Base-by-base conservation (phyloP, 2,797 vertebrate genomes). In the Melanotaenia maccullochi region DNA sequence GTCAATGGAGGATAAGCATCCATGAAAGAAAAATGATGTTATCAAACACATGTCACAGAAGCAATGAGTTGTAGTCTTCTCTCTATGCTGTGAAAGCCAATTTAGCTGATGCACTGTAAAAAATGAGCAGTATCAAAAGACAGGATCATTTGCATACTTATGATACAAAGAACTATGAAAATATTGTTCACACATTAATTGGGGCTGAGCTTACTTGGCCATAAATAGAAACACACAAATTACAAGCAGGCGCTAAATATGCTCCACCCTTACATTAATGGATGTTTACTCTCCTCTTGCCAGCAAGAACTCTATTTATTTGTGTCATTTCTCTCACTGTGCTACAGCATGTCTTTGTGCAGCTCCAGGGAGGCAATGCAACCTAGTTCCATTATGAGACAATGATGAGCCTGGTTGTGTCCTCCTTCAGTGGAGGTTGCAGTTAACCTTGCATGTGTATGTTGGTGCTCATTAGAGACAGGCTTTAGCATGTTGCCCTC, bases 1-100 rank as follows among this genome's bases (percentile, higher is more conserved):
- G 85, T 90, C 89, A 90, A 86, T 84, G 76, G 74, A 84, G 75
- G 85, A 90, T 86, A 83, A 84, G 74, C 78, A 73, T 85, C 82
- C 76, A 81, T 88, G 78, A 79, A 89, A 83, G 79, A 87, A 83
- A 67, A 85, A 88, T 81, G 32, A 84, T 81, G 73, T 78, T 73
- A 88, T 90, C 86, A 84, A 85, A 85, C 47, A 68, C 71, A 52
- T 81, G 85, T 85, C 76, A 82, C 54, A 66, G 71, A 82, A 61
- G 71, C 74, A 55, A 71, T 8, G 65, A 74, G 73, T 75, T 79
- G 87, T 80, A 56, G 6, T 76, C 67, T 33, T 71, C 61, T 56
- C 35, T 60, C 66, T 79, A 28, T 47, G 75, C 73, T 49, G 55
- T 36, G 65, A 72, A 80, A 87, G 85, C 76, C 83, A 83, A 85